Conservation (phyloP, 2,888 invertebrate species). For the Troides helena region DNA sequence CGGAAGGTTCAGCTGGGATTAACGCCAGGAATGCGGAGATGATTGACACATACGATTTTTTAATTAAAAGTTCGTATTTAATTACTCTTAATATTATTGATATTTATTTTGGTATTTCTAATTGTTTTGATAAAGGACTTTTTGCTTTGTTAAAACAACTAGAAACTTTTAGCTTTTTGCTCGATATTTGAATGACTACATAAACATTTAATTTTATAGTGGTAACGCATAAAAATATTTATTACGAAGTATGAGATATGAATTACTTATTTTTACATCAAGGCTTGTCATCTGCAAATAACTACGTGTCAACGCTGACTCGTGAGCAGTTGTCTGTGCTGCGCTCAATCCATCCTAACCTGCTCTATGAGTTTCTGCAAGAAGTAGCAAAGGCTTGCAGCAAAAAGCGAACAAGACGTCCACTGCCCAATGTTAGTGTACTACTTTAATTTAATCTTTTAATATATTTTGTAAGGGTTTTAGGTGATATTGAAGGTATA, state of each 20-base stretch:
- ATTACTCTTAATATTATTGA: not conserved
- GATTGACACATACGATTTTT: constrained; percentile 66
- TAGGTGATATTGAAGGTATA: not conserved
- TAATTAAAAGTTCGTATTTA: constrained; percentile 63
- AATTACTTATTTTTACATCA: not conserved
- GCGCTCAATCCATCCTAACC: constrained; percentile 62
- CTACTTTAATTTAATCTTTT: not conserved
- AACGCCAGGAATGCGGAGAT: constrained; percentile 51
- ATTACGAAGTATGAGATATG: not conserved
- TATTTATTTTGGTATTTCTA: not conserved
- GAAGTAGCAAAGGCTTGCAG: constrained; percentile 66
- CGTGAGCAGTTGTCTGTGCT: constrained; percentile 66
- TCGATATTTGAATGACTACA: too few relatives aligned
- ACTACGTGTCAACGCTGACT: constrained; percentile 69
- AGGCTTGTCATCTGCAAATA: constrained; percentile 69
- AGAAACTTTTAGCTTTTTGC: too few relatives aligned
- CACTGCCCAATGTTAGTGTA: constrained; percentile 54
- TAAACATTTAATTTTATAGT: too few relatives aligned
- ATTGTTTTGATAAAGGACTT: too few relatives aligned
- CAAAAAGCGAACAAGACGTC: constrained; percentile 64
- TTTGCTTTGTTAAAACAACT: too few relatives aligned
- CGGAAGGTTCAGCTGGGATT: constrained; percentile 39
- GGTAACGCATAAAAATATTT: not conserved
- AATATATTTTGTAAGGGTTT: not conserved
- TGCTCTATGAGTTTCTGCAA: constrained; percentile 66